Base-by-base conservation (phyloP, 2,113 vertebrate species). In the Puntigrus tetrazona region DNA sequence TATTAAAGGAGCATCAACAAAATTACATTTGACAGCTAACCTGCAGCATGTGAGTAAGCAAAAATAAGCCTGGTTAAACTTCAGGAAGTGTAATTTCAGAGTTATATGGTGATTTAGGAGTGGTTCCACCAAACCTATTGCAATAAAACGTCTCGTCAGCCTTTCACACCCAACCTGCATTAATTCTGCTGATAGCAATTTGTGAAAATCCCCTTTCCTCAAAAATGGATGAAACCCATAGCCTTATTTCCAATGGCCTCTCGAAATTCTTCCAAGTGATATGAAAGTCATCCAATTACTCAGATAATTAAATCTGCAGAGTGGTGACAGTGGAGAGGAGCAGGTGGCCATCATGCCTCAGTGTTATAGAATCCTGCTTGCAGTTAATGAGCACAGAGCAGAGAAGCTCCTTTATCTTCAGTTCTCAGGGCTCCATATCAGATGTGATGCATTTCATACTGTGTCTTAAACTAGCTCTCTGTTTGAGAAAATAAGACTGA, bases 201-300 rank as follows among this genome's bases (percentile, higher is more conserved):
- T 45, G 70, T 73, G 70, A 45, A 73, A 73, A 73, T 45, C 38
- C 38, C n/a, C 38, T 43, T 73, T 41, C 38, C 70, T 11, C 11
- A 45, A 11, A 3, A 45, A 41, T 45, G 70, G 70, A 73, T 73
- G 38, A 73, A 81, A 47, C 14, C 43, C 41, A 22, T 36, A 34
- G 22, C 57, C 45, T 50, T 38, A 27, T 41, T 83, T 83, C 25
- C 84, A 67, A 11, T 4, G 57, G 52, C 76, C 67, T 52, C 70
- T 85, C 38, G 4, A 55, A 87, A 86, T 87, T 84, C 81, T 88
- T 55, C 5, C n/a, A 83, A 85, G 90, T 86, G 75, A 70, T 84
- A 67, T 89, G 41, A 81, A 91, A 87, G 72, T 67, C 84, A 89
- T 91, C 85, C 84, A 89, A 84, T 90, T 92, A 90, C 31, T 84